Evolutionary conservation across 1,140 invertebrate genomes (phyloP).

Genomic region (Drosophila lini): DNA sequence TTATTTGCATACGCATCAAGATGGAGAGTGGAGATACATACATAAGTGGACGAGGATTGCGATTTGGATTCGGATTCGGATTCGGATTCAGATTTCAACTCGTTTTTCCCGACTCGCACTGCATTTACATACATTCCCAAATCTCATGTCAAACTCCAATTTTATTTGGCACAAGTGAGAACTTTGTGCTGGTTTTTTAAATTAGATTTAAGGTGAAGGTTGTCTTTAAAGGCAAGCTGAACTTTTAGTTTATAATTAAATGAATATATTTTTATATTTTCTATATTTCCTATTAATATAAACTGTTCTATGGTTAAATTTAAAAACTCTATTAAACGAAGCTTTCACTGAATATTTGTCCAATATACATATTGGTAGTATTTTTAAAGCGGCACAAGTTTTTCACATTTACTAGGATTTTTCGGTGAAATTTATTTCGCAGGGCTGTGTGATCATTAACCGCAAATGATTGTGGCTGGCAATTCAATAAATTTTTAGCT

Average conservation of each 20-base stretch:
- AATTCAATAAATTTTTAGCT: slow-evolving; percentile 65
- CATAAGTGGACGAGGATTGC: slow-evolving; percentile 31
- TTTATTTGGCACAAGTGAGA: slow-evolving; percentile 43
- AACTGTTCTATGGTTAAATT: no score
- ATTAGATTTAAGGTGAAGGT: slow-evolving; percentile 3
- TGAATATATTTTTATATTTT: no score
- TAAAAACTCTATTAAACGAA: not conserved
- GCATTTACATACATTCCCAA: slow-evolving; percentile 51
- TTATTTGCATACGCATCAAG: slow-evolving; percentile 61
- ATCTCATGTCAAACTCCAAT: slow-evolving; percentile 57
- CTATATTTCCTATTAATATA: no score
- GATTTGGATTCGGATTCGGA: slow-evolving; percentile 19
- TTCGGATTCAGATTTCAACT: slow-evolving; percentile 26
- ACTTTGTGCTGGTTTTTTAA: slow-evolving; percentile 39
- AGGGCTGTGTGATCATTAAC: slow-evolving; percentile 33
- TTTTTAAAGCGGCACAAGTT: not conserved
- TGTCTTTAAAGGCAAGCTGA: not conserved
- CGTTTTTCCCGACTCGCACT: slow-evolving; percentile 20
- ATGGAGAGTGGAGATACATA: slow-evolving; percentile 45
- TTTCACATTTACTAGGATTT: not conserved
- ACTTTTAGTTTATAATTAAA: no score
- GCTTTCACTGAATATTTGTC: not conserved
- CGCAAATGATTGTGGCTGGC: slow-evolving; percentile 54
- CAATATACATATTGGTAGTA: not conserved
- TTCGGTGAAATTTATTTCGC: slow-evolving; percentile 17